Percentiles rank a stretch among this genome's conserved stretches.
Conservation (phyloP, 2,888 invertebrate species). For the Microctonus hyperodae region DNA sequence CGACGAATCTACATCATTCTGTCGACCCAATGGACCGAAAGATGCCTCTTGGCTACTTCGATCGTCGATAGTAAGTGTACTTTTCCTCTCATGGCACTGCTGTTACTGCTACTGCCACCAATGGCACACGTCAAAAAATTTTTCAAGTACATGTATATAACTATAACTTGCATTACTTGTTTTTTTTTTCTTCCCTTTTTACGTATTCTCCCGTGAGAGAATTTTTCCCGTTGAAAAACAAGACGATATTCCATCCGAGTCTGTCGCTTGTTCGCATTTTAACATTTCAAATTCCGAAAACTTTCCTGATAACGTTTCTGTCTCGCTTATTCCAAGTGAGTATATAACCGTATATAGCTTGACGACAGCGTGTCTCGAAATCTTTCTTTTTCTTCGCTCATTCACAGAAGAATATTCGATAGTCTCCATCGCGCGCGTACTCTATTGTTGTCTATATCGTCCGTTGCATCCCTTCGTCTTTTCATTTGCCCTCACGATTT, state of each 20-base stretch:
- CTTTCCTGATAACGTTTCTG: conserved; percentile 50
- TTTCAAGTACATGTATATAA: background rate
- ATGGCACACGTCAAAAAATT: conserved; percentile 25
- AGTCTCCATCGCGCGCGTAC: conserved; percentile 2
- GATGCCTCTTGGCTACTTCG: conserved; percentile 41
- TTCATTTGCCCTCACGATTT: conserved; percentile 8
- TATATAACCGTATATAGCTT: conserved; percentile 22
- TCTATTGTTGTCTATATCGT: conserved; percentile 7
- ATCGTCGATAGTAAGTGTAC: conserved; percentile 16
- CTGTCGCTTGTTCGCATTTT: background rate
- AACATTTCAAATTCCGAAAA: conserved; percentile 45
- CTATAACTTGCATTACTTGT: conserved; percentile 4
- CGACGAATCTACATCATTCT: conserved; percentile 59
- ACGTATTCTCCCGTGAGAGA: background rate
- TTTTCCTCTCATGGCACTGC: background rate
- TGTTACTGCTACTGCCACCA: conserved; percentile 10
- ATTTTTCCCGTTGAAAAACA: conserved; percentile 22
- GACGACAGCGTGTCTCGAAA: conserved; percentile 21
- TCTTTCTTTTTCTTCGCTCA: conserved; percentile 23
- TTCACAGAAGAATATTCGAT: conserved; percentile 25
- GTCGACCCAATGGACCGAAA: conserved; percentile 60
- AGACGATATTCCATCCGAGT: conserved; percentile 22
- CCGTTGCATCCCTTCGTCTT: conserved; percentile 1
- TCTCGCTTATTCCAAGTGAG: conserved; percentile 37
- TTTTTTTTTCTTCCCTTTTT: conserved; percentile 11